These are phyloP conservation scores for Prenolepis imparis DNA, from an alignment of 2,888 invertebrate genomes.

Conservation along the genomic window DNA sequence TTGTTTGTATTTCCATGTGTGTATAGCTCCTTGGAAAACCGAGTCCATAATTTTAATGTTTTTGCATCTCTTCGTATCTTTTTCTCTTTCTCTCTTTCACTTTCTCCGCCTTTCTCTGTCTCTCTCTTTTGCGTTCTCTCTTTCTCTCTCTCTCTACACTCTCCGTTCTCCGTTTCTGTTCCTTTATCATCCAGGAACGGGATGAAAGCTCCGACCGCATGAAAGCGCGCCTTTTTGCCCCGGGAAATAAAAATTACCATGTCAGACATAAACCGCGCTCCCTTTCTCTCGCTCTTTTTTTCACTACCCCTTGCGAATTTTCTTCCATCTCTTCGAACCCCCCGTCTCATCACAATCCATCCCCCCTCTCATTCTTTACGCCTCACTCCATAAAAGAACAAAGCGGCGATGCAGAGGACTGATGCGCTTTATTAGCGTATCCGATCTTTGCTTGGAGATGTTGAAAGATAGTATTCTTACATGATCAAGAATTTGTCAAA, in stretches of 20 bases:
- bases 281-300: slow-evolving; percentile 45
- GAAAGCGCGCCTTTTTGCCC: slow-evolving; percentile 77
- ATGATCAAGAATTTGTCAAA: slow-evolving; percentile 6
- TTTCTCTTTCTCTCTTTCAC: slow-evolving; percentile 6
- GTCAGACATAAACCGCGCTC: slow-evolving; percentile 76
- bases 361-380: background rate
- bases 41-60: slow-evolving; percentile 77
- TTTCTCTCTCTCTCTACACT: slow-evolving; percentile 10
- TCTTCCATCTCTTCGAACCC: slow-evolving; percentile 48
- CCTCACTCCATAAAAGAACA: slow-evolving; percentile 28
- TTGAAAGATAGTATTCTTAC: background rate
- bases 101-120: background rate
- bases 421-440: slow-evolving; percentile 41
- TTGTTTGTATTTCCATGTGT: slow-evolving; percentile 74
- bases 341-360: slow-evolving; percentile 28
- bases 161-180: slow-evolving; percentile 58
- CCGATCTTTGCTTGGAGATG: background rate
- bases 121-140: background rate
- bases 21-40: slow-evolving; percentile 74
- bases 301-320: slow-evolving; percentile 37
- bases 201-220: slow-evolving; percentile 78
- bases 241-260: slow-evolving; percentile 79
- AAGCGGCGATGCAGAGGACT: slow-evolving; percentile 20
- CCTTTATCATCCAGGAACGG: slow-evolving; percentile 76
- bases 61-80: slow-evolving; percentile 56